phyloP scores from a whole-genome alignment of 2,888 invertebrate genomes.

The Thyatira batis region DNA sequence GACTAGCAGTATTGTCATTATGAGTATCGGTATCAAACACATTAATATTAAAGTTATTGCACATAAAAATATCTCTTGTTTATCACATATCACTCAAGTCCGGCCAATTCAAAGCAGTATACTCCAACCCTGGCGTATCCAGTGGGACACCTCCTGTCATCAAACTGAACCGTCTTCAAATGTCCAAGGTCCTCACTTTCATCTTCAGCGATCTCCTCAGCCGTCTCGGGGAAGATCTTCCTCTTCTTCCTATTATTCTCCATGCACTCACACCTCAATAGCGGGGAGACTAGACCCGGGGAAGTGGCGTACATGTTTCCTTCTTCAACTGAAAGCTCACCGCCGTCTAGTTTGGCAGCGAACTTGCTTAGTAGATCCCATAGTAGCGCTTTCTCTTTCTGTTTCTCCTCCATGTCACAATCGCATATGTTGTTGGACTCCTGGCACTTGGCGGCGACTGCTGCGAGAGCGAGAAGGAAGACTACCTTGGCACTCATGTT shows the following conservation, averaged over 20 bases:
- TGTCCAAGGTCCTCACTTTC: neutral
- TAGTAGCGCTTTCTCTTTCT: constrained; percentile 11
- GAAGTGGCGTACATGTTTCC: constrained; percentile 19
- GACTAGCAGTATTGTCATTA: too few species aligned
- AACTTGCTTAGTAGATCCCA: constrained; percentile 20
- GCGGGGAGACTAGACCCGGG: constrained; percentile 34
- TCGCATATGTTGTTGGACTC: constrained; percentile 19
- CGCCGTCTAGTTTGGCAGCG: constrained; percentile 16
- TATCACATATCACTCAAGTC: neutral
- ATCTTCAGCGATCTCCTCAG: neutral
- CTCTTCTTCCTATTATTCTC: constrained; percentile 35
- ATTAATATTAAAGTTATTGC: too few species aligned
- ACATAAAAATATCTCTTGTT: neutral
- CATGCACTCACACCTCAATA: constrained; percentile 31
- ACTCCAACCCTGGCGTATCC: neutral
- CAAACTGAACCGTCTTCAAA: neutral
- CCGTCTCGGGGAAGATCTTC: constrained; percentile 14
- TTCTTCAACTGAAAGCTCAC: constrained; percentile 12
- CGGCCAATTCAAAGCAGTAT: neutral
- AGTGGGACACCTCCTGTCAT: neutral
- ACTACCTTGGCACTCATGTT: constrained; percentile 35
- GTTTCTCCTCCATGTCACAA: constrained; percentile 9
- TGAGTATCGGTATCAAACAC: too few species aligned
- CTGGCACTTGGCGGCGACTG: constrained; percentile 10
- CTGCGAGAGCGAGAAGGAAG: constrained; percentile 17